Evolutionary conservation across 2,113 vertebrate species (phyloP).

Genomic region (Arenaria interpres): DNA sequence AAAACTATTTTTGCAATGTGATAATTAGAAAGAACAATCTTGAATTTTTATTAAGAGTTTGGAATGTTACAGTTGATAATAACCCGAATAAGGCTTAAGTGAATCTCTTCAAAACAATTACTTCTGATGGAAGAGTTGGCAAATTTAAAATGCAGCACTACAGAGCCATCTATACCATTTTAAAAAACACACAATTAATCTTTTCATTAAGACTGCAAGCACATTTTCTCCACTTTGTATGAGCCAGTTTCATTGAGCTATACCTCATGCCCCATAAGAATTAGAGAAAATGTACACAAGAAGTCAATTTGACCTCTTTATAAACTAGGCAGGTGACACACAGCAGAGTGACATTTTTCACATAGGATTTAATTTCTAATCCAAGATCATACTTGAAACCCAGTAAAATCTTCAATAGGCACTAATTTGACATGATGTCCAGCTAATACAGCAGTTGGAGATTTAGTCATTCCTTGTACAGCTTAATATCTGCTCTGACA

Average conservation of each 20-base stretch:
- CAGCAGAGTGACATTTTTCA: neutral
- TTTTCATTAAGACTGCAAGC: neutral
- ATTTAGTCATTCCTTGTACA: neutral
- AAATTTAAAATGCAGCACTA: neutral
- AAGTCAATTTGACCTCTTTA: neutral
- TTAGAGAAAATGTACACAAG: neutral
- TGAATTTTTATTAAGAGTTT: neutral
- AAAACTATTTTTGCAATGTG: neutral
- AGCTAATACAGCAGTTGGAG: neutral
- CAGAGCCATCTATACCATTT: neutral
- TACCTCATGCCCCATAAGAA: neutral
- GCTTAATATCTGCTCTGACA: neutral
- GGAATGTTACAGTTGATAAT: neutral
- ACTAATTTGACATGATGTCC: neutral
- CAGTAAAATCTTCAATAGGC: neutral
- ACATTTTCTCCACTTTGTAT: neutral
- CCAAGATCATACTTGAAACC: neutral
- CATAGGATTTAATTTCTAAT: neutral
- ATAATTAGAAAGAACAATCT: neutral
- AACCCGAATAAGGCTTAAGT: neutral
- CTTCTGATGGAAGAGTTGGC: neutral
- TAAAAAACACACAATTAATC: neutral
- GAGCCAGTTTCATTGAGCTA: neutral
- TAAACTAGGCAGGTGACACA: neutral
- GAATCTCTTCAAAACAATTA: neutral